Evolutionary conservation across 2,888 invertebrate genomes (phyloP).

Genomic region (Trachelus iudaicus): DNA sequence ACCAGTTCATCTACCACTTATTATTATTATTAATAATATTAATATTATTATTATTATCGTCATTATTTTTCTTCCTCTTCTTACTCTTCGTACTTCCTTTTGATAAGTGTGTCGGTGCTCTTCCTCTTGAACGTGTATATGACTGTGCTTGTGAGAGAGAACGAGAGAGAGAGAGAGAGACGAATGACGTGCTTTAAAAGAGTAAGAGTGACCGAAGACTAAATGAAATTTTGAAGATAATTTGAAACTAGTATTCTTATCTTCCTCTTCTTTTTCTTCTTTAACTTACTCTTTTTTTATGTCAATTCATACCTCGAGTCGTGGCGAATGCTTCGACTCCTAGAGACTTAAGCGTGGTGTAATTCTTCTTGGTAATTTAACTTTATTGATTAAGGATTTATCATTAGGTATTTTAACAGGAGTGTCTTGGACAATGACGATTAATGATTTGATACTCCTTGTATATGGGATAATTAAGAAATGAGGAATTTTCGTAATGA

Average conservation of each 20-base stretch:
- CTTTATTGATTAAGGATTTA: neutral
- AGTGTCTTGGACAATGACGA: neutral
- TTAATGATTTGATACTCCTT: neutral
- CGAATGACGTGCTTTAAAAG: neutral
- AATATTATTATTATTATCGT: neutral
- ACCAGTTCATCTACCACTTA: neutral
- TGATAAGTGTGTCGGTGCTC: neutral
- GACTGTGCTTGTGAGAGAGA: neutral
- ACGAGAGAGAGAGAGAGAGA: neutral
- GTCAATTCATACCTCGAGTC: neutral
- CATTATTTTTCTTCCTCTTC: neutral
- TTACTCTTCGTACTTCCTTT: neutral
- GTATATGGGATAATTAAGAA: neutral
- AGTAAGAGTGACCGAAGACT: neutral
- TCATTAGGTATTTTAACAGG: neutral
- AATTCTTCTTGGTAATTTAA: neutral
- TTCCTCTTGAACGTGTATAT: neutral
- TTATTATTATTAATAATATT: neutral
- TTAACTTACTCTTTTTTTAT: constrained; percentile 1
- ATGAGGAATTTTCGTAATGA: neutral
- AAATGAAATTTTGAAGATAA: constrained; percentile 6
- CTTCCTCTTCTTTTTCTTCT: constrained; percentile 10
- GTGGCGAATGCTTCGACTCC: neutral
- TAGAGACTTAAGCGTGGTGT: neutral
- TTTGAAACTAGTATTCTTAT: constrained; percentile 22